Percentiles rank a stretch among this genome's conserved stretches.
Conservation (phyloP, 2,797 vertebrate species). For the Cephalopachus bancanus region DNA sequence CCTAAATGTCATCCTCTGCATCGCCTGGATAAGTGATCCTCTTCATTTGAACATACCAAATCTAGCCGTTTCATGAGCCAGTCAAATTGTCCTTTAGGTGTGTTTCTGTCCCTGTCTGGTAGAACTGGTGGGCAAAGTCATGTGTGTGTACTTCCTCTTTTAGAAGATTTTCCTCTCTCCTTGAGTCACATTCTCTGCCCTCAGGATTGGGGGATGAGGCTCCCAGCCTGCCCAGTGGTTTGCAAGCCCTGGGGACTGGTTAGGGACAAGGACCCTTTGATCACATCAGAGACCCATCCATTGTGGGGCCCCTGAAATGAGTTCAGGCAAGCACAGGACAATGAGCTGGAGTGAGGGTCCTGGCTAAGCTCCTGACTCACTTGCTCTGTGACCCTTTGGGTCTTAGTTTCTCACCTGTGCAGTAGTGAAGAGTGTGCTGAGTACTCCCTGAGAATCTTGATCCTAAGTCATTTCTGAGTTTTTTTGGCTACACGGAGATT, state of each 20-base stretch:
- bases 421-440: not conserved
- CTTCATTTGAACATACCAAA: not conserved
- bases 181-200: not conserved
- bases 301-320: not conserved
- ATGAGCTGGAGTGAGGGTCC: not conserved
- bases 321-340: too few relatives aligned
- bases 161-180: not conserved
- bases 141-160: not conserved
- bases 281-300: too few relatives aligned
- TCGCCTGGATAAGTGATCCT: not conserved
- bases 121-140: not conserved
- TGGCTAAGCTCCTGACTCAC: not conserved
- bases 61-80: not conserved
- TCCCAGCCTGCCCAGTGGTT: not conserved
- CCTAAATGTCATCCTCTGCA: not conserved
- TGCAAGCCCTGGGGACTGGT: not conserved
- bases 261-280: not conserved
- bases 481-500: not conserved
- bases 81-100: not conserved
- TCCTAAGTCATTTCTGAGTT: not conserved
- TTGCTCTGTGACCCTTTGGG: not conserved
- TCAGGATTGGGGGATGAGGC: not conserved
- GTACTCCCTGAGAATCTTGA: not conserved
- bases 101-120: accelerated
- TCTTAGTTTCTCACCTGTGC: not conserved